Evolutionary conservation across 2,888 invertebrate species (phyloP), one percentile per base, ranked within the genome.

Genomic region (Eudasyphora cyanicolor): DNA sequence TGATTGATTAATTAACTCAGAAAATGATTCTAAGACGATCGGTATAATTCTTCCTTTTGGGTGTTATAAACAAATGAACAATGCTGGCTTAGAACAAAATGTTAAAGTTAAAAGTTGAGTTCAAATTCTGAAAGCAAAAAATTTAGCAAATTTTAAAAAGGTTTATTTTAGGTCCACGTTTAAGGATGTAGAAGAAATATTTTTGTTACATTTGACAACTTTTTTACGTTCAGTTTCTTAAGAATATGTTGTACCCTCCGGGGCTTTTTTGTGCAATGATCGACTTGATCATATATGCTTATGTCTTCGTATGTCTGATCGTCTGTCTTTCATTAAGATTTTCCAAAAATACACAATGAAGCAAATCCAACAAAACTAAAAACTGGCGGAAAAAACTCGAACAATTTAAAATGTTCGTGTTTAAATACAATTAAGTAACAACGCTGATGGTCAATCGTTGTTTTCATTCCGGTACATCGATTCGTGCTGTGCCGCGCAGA

Each of bases 381-480:
- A 77, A 17, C 0, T 21, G n/a, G 64, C 32, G 62, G n/a, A 70
- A 82, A 60, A 51, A 82, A 77, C 62, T 82, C 77, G 75, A 82
- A 84, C 85, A 85, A 85, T 86, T 84, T 85, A 87, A 90, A 90
- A 90, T 89, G 90, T 90, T 90, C 90, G 90, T 90, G 90, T 89
- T 90, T 91, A 90, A 89, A 87, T 88, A 89, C 90, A 91, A 90
- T 90, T 90, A 91, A 91, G 88, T 88, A 87, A 89, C 87, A 89
- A 88, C 88, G 88, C 89, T 89, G 88, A 84, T 84, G 84, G 84
- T 81, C 80, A 78, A 76, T 81, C 78, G 62, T 60, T 71, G 51
- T 57, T 14, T 49, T 12, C 24, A 73, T 10, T 54, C 42, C 24
- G n/a, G 21, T 38, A 76, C 38, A 76, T 19, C 42, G 54, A 81